Evolutionary conservation across 2,797 vertebrate genomes (phyloP), one percentile per base, ranked within the genome.

Genomic region (Pachyuromys duprasi): DNA sequence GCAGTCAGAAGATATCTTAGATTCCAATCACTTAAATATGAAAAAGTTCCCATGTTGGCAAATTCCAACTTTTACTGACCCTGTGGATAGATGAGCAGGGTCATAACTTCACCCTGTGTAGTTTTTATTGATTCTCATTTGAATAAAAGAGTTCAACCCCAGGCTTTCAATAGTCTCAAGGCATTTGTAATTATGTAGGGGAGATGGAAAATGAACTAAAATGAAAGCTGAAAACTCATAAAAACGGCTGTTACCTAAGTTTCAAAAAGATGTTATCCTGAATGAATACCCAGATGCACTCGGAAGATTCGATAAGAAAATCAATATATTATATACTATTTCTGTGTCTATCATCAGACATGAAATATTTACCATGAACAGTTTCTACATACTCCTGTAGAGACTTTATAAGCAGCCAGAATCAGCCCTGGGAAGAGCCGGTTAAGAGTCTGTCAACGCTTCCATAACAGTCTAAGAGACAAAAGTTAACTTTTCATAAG

Each of bases 51-150:
- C n/a, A 24, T 39, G 9, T 20, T 5, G 9, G 3, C 11, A 26
- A 33, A 90, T 72, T 86, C 18, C 11, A 39, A 2, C 14, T 80
- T 11, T 76, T 72, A 24, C 42, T 63, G 11, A 90, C 45, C 0
- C 1, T 28, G 0, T 28, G n/a, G 90, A 76, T 12, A 79, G 12
- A 67, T 72, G 12, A 67, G 87, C 18, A 4, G 65, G 82, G 24
- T 45, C 62, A 7, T 26, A 78, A 67, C 36, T n/a, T 39, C 17
- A 67, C 70, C 26, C 4, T 70, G 2, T 63, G 86, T 84, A 8
- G 3, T 8, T 55, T 93, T 86, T 74, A 86, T 89, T 91, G 76
- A 93, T 90, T 94, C 20, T 96, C 12, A 14, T 36, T 3, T 94
- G 67, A 79, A 49, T 72, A 80, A 79, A 92, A 70, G 67, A 33